Conservation (phyloP, 2,888 invertebrate genomes). For the Ennomos erosarius region DNA sequence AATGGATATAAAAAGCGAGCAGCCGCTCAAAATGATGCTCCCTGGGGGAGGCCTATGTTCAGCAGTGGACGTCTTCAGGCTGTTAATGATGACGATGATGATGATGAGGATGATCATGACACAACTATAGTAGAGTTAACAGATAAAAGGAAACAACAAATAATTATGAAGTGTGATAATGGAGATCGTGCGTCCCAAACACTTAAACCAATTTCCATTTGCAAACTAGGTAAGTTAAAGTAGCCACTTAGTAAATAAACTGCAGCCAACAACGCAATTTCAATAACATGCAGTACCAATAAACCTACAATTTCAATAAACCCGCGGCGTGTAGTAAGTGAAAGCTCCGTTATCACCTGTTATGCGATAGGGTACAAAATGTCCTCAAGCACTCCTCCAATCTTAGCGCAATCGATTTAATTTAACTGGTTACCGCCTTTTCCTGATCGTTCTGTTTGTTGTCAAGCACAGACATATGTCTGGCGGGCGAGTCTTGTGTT, state of each 20-base stretch:
- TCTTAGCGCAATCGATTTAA: conserved; percentile 51
- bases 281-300: conserved; percentile 4
- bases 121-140: too few relatives aligned
- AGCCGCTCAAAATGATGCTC: too few relatives aligned
- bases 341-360: conserved; percentile 45
- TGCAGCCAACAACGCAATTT: conserved; percentile 11
- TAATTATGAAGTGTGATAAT: too few relatives aligned
- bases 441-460: conserved; percentile 37
- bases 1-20: too few relatives aligned
- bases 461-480: too few relatives aligned
- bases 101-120: too few relatives aligned
- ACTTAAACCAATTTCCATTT: neutral
- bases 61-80: too few relatives aligned
- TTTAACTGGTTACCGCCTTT: conserved; percentile 46
- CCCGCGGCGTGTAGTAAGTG: conserved; percentile 3
- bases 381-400: conserved; percentile 47
- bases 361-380: conserved; percentile 33
- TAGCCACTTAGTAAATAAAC: conserved; percentile 4
- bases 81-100: too few relatives aligned
- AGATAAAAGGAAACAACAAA: too few relatives aligned
- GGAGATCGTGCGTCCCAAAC: too few relatives aligned
- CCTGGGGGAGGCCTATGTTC: too few relatives aligned
- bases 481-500: too few relatives aligned
- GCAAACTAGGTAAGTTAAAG: conserved; percentile 8
- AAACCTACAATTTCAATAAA: conserved; percentile 1